Base-by-base conservation (phyloP, 2,888 invertebrate species). In the Acleris sparsana region DNA sequence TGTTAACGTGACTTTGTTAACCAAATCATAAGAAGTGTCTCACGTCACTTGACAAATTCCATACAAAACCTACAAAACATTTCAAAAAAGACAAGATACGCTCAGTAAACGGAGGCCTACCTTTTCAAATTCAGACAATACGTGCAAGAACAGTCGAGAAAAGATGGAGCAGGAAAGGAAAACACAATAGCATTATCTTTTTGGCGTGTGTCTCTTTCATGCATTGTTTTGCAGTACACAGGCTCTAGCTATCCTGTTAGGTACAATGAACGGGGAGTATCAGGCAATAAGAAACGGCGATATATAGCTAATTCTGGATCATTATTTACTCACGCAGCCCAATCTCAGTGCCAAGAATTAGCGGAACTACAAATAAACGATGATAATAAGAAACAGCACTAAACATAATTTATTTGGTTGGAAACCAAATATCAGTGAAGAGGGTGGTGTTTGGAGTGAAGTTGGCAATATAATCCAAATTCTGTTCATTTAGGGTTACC, bases 251-350 rank as follows among this genome's bases (percentile, higher is more conserved):
- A 53, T 58, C 63, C 58, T 9, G 52, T 44, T 17, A 53, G 33
- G n/a, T 9, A 22, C 16, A 22, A 39, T 59, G 7, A 17, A 18
- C 43, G 22, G 13, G 17, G 16, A 33, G 9, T 11, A 49, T 2
- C 48, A 46, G 33, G 53, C 48, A 58, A 63, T 63, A 44, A 16
- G 17, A 4, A 48, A 17, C 13, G 52, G 46, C 20, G 33, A 52
- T 57, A 53, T 57, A 43, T 22, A 25, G 48, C 48, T 58, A 48
- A 58, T 59, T 25, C 18, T n/a, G 5, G 17, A 25, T 53, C 17
- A 53, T 59, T 53, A 64, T 59, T 64, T 64, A 59, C 63, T 25
- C 59, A 39, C 17, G 39, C 17, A 22, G 17, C 13, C 48, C 53
- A 53, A 52, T 48, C 57, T 51, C 7, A 16, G 20, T 53, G 48